These are phyloP conservation scores for Phyllotis vaccarum DNA, from an alignment of 2,797 vertebrate species.

Conservation along the genomic window DNA sequence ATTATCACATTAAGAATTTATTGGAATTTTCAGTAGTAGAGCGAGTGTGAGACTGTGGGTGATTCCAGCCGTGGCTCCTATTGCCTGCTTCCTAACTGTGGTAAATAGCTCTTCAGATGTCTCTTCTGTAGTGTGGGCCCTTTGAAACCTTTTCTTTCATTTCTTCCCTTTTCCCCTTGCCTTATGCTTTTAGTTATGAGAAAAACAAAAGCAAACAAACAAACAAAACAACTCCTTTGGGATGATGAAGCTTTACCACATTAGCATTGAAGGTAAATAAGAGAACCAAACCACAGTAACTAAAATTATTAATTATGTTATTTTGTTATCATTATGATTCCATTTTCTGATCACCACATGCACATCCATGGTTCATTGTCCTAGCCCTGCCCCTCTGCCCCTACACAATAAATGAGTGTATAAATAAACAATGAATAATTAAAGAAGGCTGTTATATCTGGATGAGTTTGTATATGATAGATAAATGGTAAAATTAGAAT, in stretches of 20 bases:
- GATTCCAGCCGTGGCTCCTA: too few species aligned
- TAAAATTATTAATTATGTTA: neutral
- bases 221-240: neutral
- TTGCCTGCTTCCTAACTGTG: too few species aligned
- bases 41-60: too few species aligned
- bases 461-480: neutral
- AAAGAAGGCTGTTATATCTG: neutral
- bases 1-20: too few species aligned
- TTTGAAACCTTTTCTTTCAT: too few species aligned
- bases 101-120: too few species aligned
- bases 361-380: neutral
- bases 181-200: too few species aligned
- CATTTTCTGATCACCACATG: neutral
- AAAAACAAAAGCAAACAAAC: too few species aligned
- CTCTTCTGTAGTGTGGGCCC: too few species aligned
- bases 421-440: neutral
- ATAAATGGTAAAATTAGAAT: neutral
- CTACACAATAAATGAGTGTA: neutral
- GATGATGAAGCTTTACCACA: neutral
- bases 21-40: too few species aligned
- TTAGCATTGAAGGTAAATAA: too few species aligned
- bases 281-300: neutral
- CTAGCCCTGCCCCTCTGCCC: neutral
- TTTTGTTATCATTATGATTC: neutral
- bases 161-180: too few species aligned